Conservation (phyloP, 2,888 invertebrate species). For the Piscicola geometra region DNA sequence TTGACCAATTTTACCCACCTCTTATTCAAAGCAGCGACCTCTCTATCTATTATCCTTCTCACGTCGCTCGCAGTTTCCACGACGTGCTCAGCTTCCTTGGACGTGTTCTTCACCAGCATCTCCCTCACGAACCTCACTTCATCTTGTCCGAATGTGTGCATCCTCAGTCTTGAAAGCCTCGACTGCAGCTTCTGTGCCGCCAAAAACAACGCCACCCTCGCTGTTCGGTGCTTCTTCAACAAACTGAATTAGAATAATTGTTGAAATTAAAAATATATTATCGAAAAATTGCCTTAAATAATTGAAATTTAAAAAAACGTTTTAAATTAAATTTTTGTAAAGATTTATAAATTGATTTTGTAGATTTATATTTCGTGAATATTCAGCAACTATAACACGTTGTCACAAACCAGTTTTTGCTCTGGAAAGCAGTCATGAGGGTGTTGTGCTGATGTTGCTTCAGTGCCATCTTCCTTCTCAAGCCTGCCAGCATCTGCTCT, state of each 20-base stretch:
- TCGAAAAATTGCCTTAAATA: neutral
- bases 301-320: neutral
- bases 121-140: neutral
- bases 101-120: neutral
- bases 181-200: constrained; percentile 18
- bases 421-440: neutral
- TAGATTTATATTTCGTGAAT: too few species aligned
- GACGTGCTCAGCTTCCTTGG: neutral
- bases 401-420: neutral
- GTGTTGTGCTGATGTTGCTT: neutral
- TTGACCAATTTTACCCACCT: neutral
- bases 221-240: constrained; percentile 18
- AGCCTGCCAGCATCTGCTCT: neutral
- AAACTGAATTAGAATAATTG: neutral
- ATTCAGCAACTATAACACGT: too few species aligned
- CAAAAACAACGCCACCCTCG: constrained; percentile 1
- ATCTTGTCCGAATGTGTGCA: too few species aligned
- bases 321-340: neutral
- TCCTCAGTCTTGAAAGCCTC: neutral
- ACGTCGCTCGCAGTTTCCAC: neutral
- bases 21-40: neutral
- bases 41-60: neutral
- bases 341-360: neutral
- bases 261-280: constrained; percentile 26
- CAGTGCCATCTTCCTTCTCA: neutral